These are phyloP conservation scores for Chloroceryle inda DNA, from an alignment of 2,797 vertebrate species.

Conservation along the genomic window DNA sequence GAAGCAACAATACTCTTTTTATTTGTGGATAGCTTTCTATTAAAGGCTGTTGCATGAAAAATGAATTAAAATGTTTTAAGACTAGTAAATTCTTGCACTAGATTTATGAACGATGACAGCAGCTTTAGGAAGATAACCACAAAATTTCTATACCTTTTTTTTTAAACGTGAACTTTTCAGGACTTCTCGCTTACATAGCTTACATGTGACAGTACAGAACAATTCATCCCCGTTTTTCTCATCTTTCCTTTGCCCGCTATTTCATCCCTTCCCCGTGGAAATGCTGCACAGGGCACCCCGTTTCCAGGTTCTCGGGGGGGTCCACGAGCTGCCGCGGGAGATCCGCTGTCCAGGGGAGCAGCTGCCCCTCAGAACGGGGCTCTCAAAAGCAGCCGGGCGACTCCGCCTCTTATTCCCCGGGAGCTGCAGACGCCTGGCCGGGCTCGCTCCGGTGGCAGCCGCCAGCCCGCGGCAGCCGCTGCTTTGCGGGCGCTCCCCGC, in stretches of 20 bases:
- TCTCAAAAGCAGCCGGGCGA: too few relatives aligned
- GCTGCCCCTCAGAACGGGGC: too few relatives aligned
- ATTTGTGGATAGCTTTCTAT: background rate
- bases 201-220: rapidly evolving
- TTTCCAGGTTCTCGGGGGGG: too few relatives aligned
- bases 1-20: background rate
- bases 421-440: too few relatives aligned
- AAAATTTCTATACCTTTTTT: background rate
- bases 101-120: rapidly evolving
- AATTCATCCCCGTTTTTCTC: rapidly evolving
- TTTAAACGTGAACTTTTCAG: background rate
- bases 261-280: background rate
- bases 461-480: too few relatives aligned
- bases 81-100: background rate
- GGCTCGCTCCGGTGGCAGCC: too few relatives aligned
- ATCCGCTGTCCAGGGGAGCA: too few relatives aligned
- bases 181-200: background rate
- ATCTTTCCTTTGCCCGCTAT: background rate
- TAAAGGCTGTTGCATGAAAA: background rate
- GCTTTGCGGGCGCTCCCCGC: too few relatives aligned
- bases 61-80: background rate
- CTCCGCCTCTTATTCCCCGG: too few relatives aligned
- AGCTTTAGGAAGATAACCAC: background rate
- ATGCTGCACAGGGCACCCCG: background rate
- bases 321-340: too few relatives aligned